phyloP scores from a whole-genome alignment of 2,888 invertebrate species.

The Agonum fuliginosum region DNA sequence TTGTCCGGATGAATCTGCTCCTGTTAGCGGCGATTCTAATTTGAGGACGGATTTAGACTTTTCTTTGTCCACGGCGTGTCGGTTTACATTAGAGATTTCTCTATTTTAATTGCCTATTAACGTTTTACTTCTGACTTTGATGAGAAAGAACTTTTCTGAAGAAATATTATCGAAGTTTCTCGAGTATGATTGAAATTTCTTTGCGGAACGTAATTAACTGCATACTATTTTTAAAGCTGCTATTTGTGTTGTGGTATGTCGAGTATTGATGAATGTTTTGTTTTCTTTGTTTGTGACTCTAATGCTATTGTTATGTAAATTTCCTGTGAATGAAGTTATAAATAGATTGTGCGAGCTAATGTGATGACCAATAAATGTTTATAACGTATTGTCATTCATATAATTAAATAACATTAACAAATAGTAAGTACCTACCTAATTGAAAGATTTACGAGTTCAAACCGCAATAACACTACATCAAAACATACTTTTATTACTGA shows the following conservation, averaged over 20 bases:
- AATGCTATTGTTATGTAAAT: background rate
- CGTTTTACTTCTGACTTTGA: conserved; percentile 20
- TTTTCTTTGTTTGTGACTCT: background rate
- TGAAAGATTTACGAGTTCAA: no score
- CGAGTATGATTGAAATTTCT: background rate
- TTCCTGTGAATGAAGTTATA: conserved; percentile 15
- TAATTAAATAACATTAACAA: no score
- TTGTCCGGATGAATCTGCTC: conserved; percentile 39
- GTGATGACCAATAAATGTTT: background rate
- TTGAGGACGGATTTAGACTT: conserved; percentile 10
- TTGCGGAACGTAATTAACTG: background rate
- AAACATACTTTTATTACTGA: no score
- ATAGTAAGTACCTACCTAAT: no score
- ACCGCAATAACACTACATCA: no score
- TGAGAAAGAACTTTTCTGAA: background rate
- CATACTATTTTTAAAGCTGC: background rate
- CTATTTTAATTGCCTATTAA: conserved; percentile 50
- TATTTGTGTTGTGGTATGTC: background rate
- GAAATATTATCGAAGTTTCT: conserved; percentile 1
- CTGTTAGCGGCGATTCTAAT: conserved; percentile 23
- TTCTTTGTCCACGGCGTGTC: conserved; percentile 27
- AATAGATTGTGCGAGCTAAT: background rate
- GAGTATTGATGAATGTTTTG: background rate
- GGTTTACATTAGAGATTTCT: conserved; percentile 26
- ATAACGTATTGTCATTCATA: no score